phyloP scores from a whole-genome alignment of 2,797 vertebrate genomes.

The Nannoperca australis region DNA sequence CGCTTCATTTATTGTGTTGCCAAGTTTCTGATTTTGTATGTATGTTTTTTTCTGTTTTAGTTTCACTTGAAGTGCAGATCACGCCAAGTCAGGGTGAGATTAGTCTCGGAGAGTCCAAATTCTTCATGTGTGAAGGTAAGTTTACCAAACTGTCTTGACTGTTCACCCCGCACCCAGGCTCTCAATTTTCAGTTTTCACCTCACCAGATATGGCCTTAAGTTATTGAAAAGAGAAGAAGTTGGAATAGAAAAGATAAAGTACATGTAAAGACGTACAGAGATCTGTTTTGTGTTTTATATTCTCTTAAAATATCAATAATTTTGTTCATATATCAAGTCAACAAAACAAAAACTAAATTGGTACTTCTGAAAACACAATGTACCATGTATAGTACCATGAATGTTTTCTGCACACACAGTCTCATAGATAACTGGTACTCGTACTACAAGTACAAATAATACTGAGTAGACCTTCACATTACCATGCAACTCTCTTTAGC shows the following conservation, averaged over 20 bases:
- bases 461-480: background rate
- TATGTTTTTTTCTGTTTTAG: slow-evolving; percentile 75
- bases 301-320: background rate
- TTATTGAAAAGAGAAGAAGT: background rate
- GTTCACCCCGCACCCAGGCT: background rate
- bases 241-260: background rate
- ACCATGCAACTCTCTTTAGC: background rate
- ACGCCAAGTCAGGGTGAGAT: slow-evolving; percentile 95
- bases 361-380: too few species aligned
- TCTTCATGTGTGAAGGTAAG: slow-evolving; percentile 98
- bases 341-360: background rate
- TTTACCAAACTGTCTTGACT: slow-evolving; percentile 13
- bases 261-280: too few species aligned
- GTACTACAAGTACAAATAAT: background rate
- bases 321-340: background rate
- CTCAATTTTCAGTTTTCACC: background rate
- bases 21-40: slow-evolving; percentile 23
- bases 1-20: background rate
- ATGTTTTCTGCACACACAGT: background rate
- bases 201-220: background rate
- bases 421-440: background rate
- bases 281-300: background rate
- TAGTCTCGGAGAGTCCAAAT: slow-evolving; percentile 97
- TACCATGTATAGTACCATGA: background rate
- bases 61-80: slow-evolving; percentile 95